These are phyloP conservation scores for Picathartes gymnocephalus DNA, from an alignment of 2,113 vertebrate species.

Conservation along the genomic window DNA sequence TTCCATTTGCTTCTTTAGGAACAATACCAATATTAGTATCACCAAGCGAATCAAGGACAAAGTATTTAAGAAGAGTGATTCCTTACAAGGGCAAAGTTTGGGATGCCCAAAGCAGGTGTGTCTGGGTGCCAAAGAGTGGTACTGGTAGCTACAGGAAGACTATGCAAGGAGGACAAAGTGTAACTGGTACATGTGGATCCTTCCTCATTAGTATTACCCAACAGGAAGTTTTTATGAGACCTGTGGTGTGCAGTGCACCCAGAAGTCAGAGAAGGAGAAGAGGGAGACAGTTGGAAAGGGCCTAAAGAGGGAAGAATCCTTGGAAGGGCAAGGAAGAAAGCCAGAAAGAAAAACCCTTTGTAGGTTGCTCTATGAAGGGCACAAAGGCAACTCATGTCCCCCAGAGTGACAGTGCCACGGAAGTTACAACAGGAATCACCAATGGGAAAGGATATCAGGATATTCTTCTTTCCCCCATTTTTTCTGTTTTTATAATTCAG, in stretches of 20 bases:
- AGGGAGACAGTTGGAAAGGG: background rate
- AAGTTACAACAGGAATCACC: slow-evolving; percentile 9
- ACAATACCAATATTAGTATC: background rate
- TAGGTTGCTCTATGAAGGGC: background rate
- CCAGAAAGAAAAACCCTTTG: background rate
- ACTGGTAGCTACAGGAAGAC: background rate
- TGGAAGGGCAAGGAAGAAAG: background rate
- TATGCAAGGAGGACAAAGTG: background rate
- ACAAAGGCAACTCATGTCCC: background rate
- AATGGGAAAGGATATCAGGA: background rate
- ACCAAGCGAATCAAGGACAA: background rate
- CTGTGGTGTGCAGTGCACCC: background rate
- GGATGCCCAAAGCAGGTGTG: background rate
- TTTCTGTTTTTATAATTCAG: background rate
- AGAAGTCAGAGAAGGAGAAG: background rate
- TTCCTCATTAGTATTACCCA: background rate
- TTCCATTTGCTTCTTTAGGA: background rate
- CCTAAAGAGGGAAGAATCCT: background rate
- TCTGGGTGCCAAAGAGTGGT: background rate
- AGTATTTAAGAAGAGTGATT: background rate
- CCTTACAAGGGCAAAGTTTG: background rate
- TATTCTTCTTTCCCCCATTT: background rate
- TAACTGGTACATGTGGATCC: background rate
- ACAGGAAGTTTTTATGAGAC: background rate
- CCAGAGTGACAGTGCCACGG: background rate